A percentile compares a stretch with the other conserved stretches of the same genome.
These are phyloP conservation scores for Euplagia quadripunctaria DNA, from an alignment of 2,888 invertebrate species.

Conservation along the genomic window DNA sequence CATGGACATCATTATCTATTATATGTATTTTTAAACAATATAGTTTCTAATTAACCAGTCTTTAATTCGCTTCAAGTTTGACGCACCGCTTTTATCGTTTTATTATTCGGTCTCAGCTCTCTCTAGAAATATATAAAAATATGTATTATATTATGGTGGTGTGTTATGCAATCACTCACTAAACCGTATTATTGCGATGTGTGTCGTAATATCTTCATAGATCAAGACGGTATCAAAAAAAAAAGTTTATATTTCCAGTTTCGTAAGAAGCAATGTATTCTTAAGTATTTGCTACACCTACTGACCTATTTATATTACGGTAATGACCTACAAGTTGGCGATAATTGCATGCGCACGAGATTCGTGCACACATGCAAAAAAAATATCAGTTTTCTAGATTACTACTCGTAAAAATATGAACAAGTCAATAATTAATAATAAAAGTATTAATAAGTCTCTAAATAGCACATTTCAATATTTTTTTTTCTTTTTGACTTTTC, in stretches of 20 bases:
- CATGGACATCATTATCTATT: background rate
- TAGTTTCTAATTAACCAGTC: background rate
- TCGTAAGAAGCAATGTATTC: constrained; percentile 37
- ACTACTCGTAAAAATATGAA: background rate
- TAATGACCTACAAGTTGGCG: constrained; percentile 26
- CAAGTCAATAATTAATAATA: background rate
- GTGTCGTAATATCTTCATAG: constrained; percentile 24
- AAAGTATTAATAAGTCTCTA: background rate
- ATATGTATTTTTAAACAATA: background rate
- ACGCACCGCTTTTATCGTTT: constrained; percentile 2
- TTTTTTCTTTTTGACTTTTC: background rate
- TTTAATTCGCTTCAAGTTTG: background rate
- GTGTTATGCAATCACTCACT: constrained; percentile 27
- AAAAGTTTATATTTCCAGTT: constrained; percentile 41
- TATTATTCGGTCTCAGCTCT: background rate
- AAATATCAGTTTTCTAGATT: constrained; percentile 5
- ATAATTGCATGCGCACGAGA: constrained; percentile 17
- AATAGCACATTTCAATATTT: background rate
- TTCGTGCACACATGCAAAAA: constrained; percentile 1
- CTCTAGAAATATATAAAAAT: background rate
- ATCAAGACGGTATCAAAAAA: constrained; percentile 40
- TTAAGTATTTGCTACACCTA: constrained; percentile 16
- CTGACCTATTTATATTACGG: constrained; percentile 36
- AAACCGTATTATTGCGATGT: constrained; percentile 18
- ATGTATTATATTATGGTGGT: background rate